Base-by-base conservation (phyloP, 2,113 vertebrate genomes). In the Solenodon paradoxus region DNA sequence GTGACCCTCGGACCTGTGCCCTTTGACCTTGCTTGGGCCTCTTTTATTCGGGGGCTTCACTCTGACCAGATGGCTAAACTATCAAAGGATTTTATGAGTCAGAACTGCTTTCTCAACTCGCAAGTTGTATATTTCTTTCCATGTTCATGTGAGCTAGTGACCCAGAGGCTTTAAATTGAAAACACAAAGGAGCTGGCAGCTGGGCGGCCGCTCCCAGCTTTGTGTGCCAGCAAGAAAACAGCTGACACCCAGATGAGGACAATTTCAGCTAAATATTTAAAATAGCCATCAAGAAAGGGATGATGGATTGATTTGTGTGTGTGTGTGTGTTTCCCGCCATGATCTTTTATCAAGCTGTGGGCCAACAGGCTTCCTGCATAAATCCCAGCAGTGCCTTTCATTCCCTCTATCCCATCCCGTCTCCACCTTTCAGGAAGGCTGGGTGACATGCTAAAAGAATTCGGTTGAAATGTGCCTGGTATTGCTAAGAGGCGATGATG, bases 21-120 rank as follows among this genome's bases (percentile, higher is more conserved):
- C 99, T 98, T 98, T 99, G 98, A 99, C 99, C 99, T 99, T 99
- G 98, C 98, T 99, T 98, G 99, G 99, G 99, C 98, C 99, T 98
- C 99, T 99, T 99, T 99, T 99, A 99, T 99, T 99, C 99, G 98
- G 98, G n/a, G 99, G 99, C 98, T 99, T 98, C 98, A 97, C 99
- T 99, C 98, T 97, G 98, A 98, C 99, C 99, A 99, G 99, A 99
- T 99, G 99, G 99, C 99, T 98, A 99, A 99, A 99, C 99, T 99
- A 99, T 99, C 99, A 99, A 99, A 99, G 99, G 97, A 98, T 98
- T 99, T 99, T 99, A 99, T 99, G 99, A 99, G 99, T 97, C 97
- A 99, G 99, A 99, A 99, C 99, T 99, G 99, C 99, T 99, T 99
- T 98, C 99, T 98, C 98, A 97, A 98, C 98, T 94, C 94, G 4